A percentile compares a stretch with the other conserved stretches of the same genome.
Evolutionary conservation across 2,888 invertebrate genomes (phyloP).

Genomic region (Drosophila limbata): DNA sequence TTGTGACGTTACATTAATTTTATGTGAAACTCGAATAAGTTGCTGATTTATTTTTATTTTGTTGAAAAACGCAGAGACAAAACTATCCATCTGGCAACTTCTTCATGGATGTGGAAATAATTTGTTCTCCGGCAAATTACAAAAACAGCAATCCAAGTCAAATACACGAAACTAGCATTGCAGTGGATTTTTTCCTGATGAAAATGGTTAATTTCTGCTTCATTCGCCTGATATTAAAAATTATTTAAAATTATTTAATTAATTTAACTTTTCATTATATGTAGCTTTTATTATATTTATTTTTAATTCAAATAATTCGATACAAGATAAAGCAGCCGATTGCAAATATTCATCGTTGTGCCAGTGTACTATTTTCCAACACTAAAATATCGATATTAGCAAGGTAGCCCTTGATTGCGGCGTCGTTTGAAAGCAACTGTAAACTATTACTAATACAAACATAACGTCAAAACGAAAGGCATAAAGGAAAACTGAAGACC

Average conservation of each 20-base stretch:
- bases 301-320: not conserved
- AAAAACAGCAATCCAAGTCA: too few species aligned
- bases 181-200: too few species aligned
- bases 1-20: not conserved
- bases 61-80: too few species aligned
- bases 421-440: conserved; percentile 79
- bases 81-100: too few species aligned
- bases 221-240: too few species aligned
- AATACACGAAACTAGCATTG: too few species aligned
- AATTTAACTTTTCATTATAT: too few species aligned
- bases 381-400: conserved; percentile 41
- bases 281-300: not conserved
- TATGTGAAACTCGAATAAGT: not conserved
- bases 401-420: conserved; percentile 64
- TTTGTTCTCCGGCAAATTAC: too few species aligned
- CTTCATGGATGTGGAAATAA: too few species aligned
- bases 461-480: conserved; percentile 32
- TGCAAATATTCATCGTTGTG: not conserved
- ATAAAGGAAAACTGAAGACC: conserved; percentile 51
- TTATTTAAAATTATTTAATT: too few species aligned
- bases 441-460: conserved; percentile 74
- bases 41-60: not conserved
- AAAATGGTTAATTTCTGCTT: too few species aligned
- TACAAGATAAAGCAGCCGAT: not conserved
- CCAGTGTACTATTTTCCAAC: conserved; percentile 35